Conservation (phyloP, 2,113 vertebrate species). For the Castor canadensis region DNA sequence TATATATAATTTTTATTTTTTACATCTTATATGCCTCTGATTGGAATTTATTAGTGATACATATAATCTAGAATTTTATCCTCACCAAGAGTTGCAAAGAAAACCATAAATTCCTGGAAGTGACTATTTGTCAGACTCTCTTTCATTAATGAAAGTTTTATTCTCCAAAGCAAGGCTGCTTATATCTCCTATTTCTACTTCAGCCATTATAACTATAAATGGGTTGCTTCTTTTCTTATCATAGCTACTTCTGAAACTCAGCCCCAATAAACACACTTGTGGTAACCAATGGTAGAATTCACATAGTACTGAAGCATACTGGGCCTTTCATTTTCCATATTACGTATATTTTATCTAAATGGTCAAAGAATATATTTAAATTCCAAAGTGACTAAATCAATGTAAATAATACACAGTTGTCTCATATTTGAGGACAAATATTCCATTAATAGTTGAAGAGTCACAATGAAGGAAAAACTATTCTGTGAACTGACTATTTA, state of each 20-base stretch:
- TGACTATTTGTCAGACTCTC: background rate
- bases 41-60: background rate
- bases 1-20: too few species aligned
- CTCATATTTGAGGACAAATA: conserved; percentile 35
- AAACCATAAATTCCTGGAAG: conserved; percentile 29
- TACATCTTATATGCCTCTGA: background rate
- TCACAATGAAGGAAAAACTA: background rate
- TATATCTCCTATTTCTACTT: conserved; percentile 15
- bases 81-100: background rate
- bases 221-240: conserved; percentile 29
- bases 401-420: background rate
- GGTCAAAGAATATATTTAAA: conserved; percentile 26
- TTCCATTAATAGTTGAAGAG: conserved; percentile 1
- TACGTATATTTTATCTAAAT: conserved; percentile 38
- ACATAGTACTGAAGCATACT: background rate
- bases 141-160: background rate
- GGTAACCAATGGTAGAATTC: background rate
- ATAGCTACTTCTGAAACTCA: conserved; percentile 15
- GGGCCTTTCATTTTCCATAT: background rate
- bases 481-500: conserved; percentile 32
- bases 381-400: background rate
- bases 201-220: background rate
- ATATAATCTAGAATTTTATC: background rate
- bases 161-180: conserved; percentile 1
- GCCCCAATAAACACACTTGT: background rate